A percentile compares a stretch with the other conserved stretches of the same genome.
phyloP scores from a whole-genome alignment of 2,797 vertebrate genomes.

The Crypturellus tataupa region DNA sequence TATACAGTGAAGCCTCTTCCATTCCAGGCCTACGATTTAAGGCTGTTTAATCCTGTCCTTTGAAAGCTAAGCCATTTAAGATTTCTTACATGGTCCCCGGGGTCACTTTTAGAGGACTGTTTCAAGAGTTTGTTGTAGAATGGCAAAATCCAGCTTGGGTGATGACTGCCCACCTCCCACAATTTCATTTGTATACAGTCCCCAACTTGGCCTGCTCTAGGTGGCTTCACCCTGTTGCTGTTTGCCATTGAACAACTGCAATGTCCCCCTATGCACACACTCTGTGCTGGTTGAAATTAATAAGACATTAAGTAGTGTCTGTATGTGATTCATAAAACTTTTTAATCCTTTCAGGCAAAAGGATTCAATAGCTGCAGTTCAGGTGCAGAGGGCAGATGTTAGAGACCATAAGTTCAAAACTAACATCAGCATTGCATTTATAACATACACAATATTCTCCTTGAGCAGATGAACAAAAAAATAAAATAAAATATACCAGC shows the following conservation, averaged over 20 bases:
- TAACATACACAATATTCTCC: neutral
- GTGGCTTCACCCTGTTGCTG: neutral
- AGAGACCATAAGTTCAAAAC: neutral
- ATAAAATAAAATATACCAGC: neutral
- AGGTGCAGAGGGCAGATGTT: neutral
- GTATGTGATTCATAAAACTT: neutral
- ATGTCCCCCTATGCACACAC: neutral
- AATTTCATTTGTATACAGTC: neutral
- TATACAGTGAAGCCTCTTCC: neutral
- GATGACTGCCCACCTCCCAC: neutral
- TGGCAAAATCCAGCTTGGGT: neutral
- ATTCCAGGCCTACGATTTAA: neutral
- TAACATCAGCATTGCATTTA: neutral
- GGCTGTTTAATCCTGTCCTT: neutral
- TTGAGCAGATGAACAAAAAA: neutral
- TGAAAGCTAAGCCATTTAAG: neutral
- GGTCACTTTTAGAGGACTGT: neutral
- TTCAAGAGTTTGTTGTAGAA: neutral
- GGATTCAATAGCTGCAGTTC: neutral
- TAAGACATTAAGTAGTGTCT: neutral
- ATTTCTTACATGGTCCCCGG: neutral
- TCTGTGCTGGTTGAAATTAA: neutral
- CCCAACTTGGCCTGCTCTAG: neutral
- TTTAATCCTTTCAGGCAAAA: neutral
- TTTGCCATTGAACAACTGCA: neutral